Evolutionary conservation across 2,888 invertebrate species (phyloP), one percentile per base, ranked within the genome.

Genomic region (Synergus gifuensis): DNA sequence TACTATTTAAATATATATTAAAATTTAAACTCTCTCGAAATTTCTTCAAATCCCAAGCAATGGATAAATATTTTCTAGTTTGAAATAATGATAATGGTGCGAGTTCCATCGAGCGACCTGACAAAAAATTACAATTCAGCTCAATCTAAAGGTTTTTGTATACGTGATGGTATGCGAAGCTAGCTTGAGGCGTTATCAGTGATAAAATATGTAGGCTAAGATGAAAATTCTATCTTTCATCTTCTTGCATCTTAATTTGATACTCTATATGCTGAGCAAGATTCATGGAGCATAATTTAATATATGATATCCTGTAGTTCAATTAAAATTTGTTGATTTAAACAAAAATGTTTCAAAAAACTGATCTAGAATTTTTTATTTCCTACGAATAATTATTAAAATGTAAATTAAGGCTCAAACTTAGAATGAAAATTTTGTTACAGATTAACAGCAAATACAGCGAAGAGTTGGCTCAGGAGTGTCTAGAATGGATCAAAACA

Each of bases 361-460:
- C 22, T n/a, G 22, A 3, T 69, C 12, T 22, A 1, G 12, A 22
- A 42, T 9, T 22, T 3, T 16, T 54, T 36, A 46, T 28, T 62
- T 44, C 4, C n/a, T 69, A 49, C n/a, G 22, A 46, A 40, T 7
- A 69, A 58, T 42, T 46, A 12, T 54, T 42, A 11, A 64, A 67
- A 79, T 36, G 5, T 36, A 36, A 36, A 36, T 36, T 4, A 54
- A 54, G 58, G 36, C 36, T 36, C 7, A 76, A 46, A n/a, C 44
- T 54, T 54, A 64, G 2, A 28, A 4, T 12, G 14, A 2, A n/a
- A 44, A 63, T 76, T 77, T 64, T 22, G 66, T 62, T 95, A 16
- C 94, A 99, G 99, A 98, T 99, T 88, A 98, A 98, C 93, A 97
- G 98, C 92, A 99, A 99, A 94, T 99, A 99, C 94, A 99, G 98